Percentiles rank a stretch among this genome's conserved stretches.
Evolutionary conservation across 1,140 invertebrate species (phyloP).

Genomic region (Brachystomella parvula): DNA sequence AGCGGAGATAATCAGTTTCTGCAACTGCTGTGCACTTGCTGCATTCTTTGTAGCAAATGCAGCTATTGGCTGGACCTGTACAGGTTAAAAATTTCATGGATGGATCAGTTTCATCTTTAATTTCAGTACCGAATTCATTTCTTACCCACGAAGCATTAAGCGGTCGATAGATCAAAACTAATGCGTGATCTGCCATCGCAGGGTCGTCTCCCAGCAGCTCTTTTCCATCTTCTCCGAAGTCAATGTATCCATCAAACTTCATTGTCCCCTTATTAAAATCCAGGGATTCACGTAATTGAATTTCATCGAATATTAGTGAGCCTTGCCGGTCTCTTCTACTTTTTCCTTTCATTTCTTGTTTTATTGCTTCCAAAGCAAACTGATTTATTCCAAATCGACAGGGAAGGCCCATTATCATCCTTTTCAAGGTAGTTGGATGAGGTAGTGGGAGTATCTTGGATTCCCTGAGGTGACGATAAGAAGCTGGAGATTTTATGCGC

Average conservation of each 20-base stretch:
- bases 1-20: not conserved
- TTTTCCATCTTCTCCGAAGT: not conserved
- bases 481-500: not conserved
- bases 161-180: not conserved
- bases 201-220: not conserved
- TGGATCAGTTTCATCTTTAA: no score
- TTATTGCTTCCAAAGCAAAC: not conserved
- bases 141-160: slow-evolving; percentile 4
- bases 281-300: slow-evolving; percentile 1
- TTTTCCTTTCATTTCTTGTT: not conserved
- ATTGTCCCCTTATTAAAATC: slow-evolving; percentile 5
- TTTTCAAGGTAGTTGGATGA: not conserved
- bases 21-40: not conserved
- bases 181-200: not conserved
- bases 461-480: not conserved
- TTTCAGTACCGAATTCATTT: not conserved
- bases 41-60: slow-evolving; percentile 1
- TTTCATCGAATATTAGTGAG: slow-evolving; percentile 4
- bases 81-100: not conserved
- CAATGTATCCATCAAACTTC: not conserved
- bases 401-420: not conserved
- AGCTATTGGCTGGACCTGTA: slow-evolving; percentile 14
- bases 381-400: not conserved
- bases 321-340: not conserved
- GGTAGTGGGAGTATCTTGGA: not conserved